Conservation (phyloP, 1,140 invertebrate species). For the Paralvinella palmiformis region DNA sequence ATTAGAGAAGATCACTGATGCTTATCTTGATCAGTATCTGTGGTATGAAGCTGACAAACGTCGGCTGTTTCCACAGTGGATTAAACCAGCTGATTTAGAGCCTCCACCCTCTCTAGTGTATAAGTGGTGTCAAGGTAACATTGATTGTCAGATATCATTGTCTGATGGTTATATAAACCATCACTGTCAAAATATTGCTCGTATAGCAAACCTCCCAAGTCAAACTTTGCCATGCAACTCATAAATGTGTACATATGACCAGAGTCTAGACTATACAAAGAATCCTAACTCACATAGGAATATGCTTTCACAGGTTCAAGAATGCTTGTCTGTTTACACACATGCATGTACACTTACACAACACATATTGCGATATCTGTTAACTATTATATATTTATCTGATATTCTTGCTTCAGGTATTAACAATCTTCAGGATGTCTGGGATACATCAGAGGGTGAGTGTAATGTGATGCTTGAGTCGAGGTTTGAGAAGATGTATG, state of each 20-base stretch:
- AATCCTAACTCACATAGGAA: no score
- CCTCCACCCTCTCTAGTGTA: slow-evolving; percentile 95
- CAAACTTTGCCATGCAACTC: no score
- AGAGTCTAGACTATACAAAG: no score
- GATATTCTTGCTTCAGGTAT: slow-evolving; percentile 59
- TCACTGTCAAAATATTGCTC: no score
- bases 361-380: no score
- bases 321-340: no score
- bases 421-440: slow-evolving; percentile 96
- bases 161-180: no score
- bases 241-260: no score
- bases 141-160: background rate
- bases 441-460: slow-evolving; percentile 97
- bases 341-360: no score
- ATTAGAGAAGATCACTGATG: slow-evolving; percentile 98
- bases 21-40: slow-evolving; percentile 98
- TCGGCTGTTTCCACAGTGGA: slow-evolving; percentile 94
- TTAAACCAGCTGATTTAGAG: slow-evolving; percentile 97
- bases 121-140: slow-evolving; percentile 93
- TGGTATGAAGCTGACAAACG: slow-evolving; percentile 99
- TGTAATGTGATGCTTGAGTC: slow-evolving; percentile 98
- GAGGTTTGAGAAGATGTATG: slow-evolving; percentile 95
- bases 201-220: no score
- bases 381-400: no score
- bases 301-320: no score